Evolutionary conservation across 2,888 invertebrate genomes (phyloP).

Genomic region (Parnassius glacialis): DNA sequence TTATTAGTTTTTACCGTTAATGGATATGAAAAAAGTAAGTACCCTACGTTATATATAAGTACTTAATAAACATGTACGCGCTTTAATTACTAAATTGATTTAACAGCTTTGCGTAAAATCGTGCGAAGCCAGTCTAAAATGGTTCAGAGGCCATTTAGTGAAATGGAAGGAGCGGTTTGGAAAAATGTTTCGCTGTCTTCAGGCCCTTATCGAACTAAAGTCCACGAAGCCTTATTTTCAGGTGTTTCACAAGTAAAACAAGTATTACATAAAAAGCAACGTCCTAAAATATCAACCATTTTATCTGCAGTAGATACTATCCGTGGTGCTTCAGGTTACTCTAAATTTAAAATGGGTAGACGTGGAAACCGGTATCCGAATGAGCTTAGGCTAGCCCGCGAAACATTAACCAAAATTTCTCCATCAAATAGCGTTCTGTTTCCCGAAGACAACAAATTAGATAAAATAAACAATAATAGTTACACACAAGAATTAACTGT

Average conservation of each 20-base stretch:
- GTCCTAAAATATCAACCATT: conserved; percentile 53
- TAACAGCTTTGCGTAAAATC: conserved; percentile 68
- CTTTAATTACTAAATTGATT: conserved; percentile 7
- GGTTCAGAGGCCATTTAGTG: conserved; percentile 66
- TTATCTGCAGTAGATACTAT: conserved; percentile 46
- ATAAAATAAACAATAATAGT: conserved; percentile 29
- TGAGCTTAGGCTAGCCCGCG: conserved; percentile 47
- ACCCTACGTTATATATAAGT: background rate
- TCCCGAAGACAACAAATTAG: conserved; percentile 28
- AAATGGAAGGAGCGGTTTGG: conserved; percentile 32
- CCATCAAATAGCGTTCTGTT: conserved; percentile 33
- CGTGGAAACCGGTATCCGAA: conserved; percentile 34
- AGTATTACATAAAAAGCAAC: conserved; percentile 46
- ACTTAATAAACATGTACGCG: background rate
- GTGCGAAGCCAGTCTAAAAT: conserved; percentile 69
- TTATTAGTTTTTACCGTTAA: conserved; percentile 33
- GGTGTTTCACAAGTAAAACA: conserved; percentile 45
- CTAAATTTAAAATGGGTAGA: conserved; percentile 40
- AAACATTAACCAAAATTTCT: conserved; percentile 40
- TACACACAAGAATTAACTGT: conserved; percentile 35
- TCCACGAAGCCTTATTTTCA: conserved; percentile 38
- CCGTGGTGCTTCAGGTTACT: conserved; percentile 42
- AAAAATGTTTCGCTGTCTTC: conserved; percentile 27
- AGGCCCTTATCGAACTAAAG: conserved; percentile 15
- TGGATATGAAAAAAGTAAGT: conserved; percentile 64